Base-by-base conservation (phyloP, 1,140 invertebrate species). In the Leguminivora glycinivorella region DNA sequence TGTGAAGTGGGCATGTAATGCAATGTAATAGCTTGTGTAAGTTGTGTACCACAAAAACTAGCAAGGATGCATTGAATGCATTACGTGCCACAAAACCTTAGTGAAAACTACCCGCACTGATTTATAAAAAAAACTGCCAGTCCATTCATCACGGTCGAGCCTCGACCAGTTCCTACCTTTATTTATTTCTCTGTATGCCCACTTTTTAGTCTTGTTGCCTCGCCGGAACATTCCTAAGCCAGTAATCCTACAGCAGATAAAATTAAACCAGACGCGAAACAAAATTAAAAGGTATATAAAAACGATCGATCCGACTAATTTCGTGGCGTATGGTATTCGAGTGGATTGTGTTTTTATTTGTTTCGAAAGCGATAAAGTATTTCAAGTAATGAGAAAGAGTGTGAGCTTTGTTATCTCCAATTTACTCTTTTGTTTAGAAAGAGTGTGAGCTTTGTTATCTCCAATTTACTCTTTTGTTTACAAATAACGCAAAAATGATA, bases 241-340 rank as follows among this genome's bases (percentile, higher is more conserved):
- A 85, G 89, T 90, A 91, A 91, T 90, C 88, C 85, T 83, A 86
- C 87, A 85, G 84, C 82, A 84, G 88, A 89, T 90, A 91, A 91
- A 90, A 90, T 91, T 90, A 91, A 91, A 90, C 86, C 87, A 91
- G 89, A 91, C 87, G 87, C 86, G 85, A 90, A 91, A 91, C 84
- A 90, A 91, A 91, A 91, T 91, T 90, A 91, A 91, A 91, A 91
- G 82, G 85, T 83, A 87, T 79, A 85, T 85, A 85, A 90, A 88
- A 87, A 86, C 83, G 82, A 85, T 89, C 88, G 88, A 85, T 84
- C 80, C 76, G 70, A 89, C 89, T 90, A 91, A 91, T 91, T 91
- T 90, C 78, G 87, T 91, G 87, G 83, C 83, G 86, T 89, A 89
- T 88, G 88, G 87, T 78, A 82, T 88, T 85, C 80, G 77, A 83